A percentile compares a stretch with the other conserved stretches of the same genome.
These are phyloP conservation scores for Procambarus virginalis DNA, from an alignment of 1,140 invertebrate species.

Conservation along the genomic window DNA sequence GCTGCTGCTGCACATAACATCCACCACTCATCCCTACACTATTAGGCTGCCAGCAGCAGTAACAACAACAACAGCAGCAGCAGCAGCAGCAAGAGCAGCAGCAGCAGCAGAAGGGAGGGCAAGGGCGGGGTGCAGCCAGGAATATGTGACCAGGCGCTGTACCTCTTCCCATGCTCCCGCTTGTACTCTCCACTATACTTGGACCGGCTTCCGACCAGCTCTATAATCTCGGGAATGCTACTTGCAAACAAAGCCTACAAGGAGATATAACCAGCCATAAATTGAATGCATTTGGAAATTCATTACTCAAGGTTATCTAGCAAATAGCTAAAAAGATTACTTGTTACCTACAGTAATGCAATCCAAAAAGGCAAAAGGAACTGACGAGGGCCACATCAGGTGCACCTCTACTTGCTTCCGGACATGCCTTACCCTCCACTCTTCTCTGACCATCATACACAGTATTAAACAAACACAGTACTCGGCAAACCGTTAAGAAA, in stretches of 20 bases:
- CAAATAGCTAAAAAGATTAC: slow-evolving; percentile 60
- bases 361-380: slow-evolving; percentile 49
- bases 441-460: neutral
- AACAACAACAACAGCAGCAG: slow-evolving; percentile 28
- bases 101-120: slow-evolving; percentile 46
- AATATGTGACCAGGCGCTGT: slow-evolving; percentile 73
- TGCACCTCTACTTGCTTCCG: slow-evolving; percentile 52
- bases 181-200: slow-evolving; percentile 98
- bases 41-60: slow-evolving; percentile 6
- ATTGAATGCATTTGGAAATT: slow-evolving; percentile 64
- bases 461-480: neutral
- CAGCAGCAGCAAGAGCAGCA: slow-evolving; percentile 54
- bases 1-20: slow-evolving; percentile 50
- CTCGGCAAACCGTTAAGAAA: neutral
- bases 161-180: slow-evolving; percentile 98
- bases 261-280: slow-evolving; percentile 70
- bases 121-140: slow-evolving; percentile 45
- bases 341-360: slow-evolving; percentile 64
- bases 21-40: slow-evolving; percentile 47
- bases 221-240: slow-evolving; percentile 99
- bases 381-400: slow-evolving; percentile 41
- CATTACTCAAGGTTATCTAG: slow-evolving; percentile 63
- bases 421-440: slow-evolving; percentile 57
- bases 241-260: slow-evolving; percentile 97
- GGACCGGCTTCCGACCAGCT: slow-evolving; percentile 97